Evolutionary conservation across 1,140 invertebrate species (phyloP).

Genomic region (Laodelphax striatellus): DNA sequence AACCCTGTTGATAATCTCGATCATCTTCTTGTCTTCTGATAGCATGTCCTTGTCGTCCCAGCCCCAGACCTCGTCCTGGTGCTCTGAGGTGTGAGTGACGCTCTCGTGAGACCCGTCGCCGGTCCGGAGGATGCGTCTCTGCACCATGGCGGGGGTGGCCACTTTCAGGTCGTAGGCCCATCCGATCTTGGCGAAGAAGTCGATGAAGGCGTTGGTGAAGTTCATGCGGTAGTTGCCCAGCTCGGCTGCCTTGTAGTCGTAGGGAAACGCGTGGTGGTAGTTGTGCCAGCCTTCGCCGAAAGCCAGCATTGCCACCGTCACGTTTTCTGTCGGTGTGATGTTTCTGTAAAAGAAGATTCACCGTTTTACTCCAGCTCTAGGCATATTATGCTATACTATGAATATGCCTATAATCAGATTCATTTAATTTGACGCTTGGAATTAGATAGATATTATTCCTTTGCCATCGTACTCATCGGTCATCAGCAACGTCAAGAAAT

Average conservation of each 20-base stretch:
- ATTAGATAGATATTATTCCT: no score
- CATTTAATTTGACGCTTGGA: no score
- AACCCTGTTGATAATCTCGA: constrained; percentile 2
- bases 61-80: constrained; percentile 39
- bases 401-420: no score
- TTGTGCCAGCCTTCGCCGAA: constrained; percentile 75
- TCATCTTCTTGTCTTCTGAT: constrained; percentile 40
- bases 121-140: constrained; percentile 40
- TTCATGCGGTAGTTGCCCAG: constrained; percentile 38
- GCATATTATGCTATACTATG: no score
- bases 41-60: constrained; percentile 71
- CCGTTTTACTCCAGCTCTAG: no score
- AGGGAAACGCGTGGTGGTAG: constrained; percentile 86
- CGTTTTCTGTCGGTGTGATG: constrained; percentile 47
- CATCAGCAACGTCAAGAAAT: no score
- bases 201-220: constrained; percentile 36
- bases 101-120: constrained; percentile 42
- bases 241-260: constrained; percentile 63
- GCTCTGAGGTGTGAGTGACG: constrained; percentile 14
- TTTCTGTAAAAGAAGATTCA: constrained; percentile 29
- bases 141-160: constrained; percentile 40
- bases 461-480: no score
- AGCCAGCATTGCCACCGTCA: constrained; percentile 25
- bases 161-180: constrained; percentile 49
- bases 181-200: constrained; percentile 42